These are phyloP conservation scores for Cephus pygmeus DNA, from an alignment of 2,888 invertebrate species.

Conservation along the genomic window DNA sequence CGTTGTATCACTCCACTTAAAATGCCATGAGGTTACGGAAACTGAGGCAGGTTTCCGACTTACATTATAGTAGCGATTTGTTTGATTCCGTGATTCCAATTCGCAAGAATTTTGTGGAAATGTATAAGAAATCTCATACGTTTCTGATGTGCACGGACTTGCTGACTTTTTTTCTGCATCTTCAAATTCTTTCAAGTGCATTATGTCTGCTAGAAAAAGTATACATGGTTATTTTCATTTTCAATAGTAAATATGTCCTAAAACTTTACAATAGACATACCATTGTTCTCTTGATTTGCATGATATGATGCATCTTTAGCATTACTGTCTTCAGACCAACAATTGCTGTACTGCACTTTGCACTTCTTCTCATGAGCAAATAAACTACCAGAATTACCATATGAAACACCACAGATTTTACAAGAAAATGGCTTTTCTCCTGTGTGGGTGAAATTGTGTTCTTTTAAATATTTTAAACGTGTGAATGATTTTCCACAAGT, in stretches of 20 bases:
- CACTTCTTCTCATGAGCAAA: background rate
- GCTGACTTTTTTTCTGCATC: background rate
- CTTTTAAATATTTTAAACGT: conserved; percentile 1
- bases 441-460: background rate
- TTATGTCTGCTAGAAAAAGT: background rate
- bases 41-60: background rate
- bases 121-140: background rate
- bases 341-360: background rate
- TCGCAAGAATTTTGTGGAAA: background rate
- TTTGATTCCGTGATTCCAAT: background rate
- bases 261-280: background rate
- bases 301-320: background rate
- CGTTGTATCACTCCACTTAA: background rate
- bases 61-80: background rate
- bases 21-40: background rate
- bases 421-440: conserved; percentile 5
- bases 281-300: background rate
- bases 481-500: conserved; percentile 6
- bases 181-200: background rate
- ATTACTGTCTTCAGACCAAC: background rate
- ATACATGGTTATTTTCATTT: background rate
- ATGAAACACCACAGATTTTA: background rate
- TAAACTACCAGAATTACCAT: conserved; percentile 4
- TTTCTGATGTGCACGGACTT: background rate
- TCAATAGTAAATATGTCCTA: background rate